phyloP scores from a whole-genome alignment of 1,140 invertebrate genomes.

The Mizuhopecten yessoensis region DNA sequence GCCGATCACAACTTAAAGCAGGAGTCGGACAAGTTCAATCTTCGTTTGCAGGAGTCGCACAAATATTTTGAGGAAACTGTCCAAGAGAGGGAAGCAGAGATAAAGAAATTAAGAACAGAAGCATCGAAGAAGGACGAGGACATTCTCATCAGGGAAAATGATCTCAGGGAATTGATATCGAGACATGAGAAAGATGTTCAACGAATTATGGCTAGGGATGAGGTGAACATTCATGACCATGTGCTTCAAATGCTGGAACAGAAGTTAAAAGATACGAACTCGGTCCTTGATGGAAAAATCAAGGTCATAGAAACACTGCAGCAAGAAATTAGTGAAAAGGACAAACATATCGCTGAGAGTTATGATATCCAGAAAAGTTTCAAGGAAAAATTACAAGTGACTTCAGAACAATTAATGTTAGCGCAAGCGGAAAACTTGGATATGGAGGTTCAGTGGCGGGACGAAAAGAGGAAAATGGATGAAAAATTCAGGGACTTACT shows the following conservation, averaged over 20 bases:
- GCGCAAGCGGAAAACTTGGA: conserved; percentile 91
- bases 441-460: conserved; percentile 89
- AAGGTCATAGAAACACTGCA: conserved; percentile 79
- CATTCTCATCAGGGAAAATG: conserved; percentile 73
- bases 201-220: conserved; percentile 77
- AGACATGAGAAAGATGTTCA: conserved; percentile 80
- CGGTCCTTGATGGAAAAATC: conserved; percentile 78
- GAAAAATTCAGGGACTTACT: conserved; percentile 83
- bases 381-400: conserved; percentile 82
- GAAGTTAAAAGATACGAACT: conserved; percentile 79
- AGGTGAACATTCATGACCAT: conserved; percentile 78
- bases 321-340: conserved; percentile 74
- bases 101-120: conserved; percentile 68
- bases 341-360: conserved; percentile 75
- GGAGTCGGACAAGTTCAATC: conserved; percentile 77
- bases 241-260: conserved; percentile 81
- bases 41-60: conserved; percentile 78
- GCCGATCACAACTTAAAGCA: conserved; percentile 76
- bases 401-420: conserved; percentile 90
- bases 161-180: conserved; percentile 76
- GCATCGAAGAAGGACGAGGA: conserved; percentile 77
- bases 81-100: conserved; percentile 74
- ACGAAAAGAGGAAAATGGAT: conserved; percentile 87
- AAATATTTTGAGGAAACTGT: conserved; percentile 81
- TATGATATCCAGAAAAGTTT: conserved; percentile 73